These are phyloP conservation scores for Synaphobranchus kaupii DNA, from an alignment of 2,797 vertebrate genomes.

Conservation along the genomic window DNA sequence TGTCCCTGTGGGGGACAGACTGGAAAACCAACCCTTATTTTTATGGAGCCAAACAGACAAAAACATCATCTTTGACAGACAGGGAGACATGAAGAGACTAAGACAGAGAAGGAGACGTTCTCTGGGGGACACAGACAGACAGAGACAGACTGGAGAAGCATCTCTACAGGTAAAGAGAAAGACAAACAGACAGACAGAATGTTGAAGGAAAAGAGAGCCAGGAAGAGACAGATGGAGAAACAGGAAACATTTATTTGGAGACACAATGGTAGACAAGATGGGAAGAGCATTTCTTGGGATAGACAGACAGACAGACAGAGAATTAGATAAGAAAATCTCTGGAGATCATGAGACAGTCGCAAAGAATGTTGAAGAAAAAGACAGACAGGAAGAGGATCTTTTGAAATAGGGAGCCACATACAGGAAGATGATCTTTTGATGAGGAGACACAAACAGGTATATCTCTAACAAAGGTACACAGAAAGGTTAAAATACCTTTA, in stretches of 20 bases:
- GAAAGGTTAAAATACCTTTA: too few species aligned
- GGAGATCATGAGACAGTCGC: not conserved
- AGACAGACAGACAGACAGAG: not conserved
- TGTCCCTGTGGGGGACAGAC: not conserved
- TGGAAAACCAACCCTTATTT: too few species aligned
- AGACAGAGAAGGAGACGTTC: not conserved
- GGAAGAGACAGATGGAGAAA: slow-evolving; percentile 14
- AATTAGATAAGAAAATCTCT: not conserved
- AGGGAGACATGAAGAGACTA: not conserved
- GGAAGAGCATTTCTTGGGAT: not conserved
- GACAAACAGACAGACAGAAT: not conserved
- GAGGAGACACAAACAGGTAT: too few species aligned
- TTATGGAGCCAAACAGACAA: not conserved
- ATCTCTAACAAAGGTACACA: too few species aligned
- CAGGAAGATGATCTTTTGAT: too few species aligned
- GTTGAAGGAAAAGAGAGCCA: not conserved
- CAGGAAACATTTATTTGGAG: not conserved
- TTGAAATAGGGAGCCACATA: not conserved
- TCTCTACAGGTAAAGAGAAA: slow-evolving; percentile 39
- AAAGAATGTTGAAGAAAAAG: not conserved
- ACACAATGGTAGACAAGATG: slow-evolving; percentile 1
- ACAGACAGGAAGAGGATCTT: not conserved
- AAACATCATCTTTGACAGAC: not conserved
- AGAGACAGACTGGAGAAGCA: not conserved
- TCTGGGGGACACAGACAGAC: not conserved